A percentile compares a stretch with the other conserved stretches of the same genome.
These are phyloP conservation scores for Petrolisthes cinctipes DNA, from an alignment of 2,888 invertebrate genomes.

Conservation along the genomic window DNA sequence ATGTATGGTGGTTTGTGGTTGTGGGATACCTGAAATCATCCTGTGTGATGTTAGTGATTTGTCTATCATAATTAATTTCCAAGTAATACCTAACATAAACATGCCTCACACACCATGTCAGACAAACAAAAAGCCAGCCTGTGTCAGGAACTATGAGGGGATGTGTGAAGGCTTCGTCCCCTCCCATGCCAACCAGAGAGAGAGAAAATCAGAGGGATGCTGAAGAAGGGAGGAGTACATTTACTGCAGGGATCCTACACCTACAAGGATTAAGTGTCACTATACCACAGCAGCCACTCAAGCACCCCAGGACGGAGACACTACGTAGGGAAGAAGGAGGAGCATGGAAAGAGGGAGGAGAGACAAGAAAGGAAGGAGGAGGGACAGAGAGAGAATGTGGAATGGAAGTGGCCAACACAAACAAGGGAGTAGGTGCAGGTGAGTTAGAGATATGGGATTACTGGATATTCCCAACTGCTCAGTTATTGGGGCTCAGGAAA, in stretches of 20 bases:
- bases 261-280: not conserved
- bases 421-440: too few relatives aligned
- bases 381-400: not conserved
- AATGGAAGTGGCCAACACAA: not conserved
- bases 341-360: constrained; percentile 1
- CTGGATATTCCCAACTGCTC: too few relatives aligned
- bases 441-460: too few relatives aligned
- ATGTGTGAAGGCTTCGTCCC: constrained; percentile 1
- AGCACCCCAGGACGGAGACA: not conserved
- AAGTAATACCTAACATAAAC: too few relatives aligned
- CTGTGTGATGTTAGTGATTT: too few relatives aligned
- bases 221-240: not conserved
- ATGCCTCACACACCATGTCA: too few relatives aligned
- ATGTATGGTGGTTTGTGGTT: too few relatives aligned
- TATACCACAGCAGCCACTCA: not conserved
- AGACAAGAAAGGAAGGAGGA: not conserved
- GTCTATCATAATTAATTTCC: too few relatives aligned
- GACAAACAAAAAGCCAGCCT: too few relatives aligned
- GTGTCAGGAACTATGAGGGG: not conserved
- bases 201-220: too few relatives aligned
- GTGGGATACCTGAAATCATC: too few relatives aligned
- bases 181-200: not conserved
- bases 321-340: constrained; percentile 2
- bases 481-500: too few relatives aligned
- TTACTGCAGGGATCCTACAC: constrained; percentile 1